Base-by-base conservation (phyloP, 2,888 invertebrate genomes). In the Panorpa germanica region DNA sequence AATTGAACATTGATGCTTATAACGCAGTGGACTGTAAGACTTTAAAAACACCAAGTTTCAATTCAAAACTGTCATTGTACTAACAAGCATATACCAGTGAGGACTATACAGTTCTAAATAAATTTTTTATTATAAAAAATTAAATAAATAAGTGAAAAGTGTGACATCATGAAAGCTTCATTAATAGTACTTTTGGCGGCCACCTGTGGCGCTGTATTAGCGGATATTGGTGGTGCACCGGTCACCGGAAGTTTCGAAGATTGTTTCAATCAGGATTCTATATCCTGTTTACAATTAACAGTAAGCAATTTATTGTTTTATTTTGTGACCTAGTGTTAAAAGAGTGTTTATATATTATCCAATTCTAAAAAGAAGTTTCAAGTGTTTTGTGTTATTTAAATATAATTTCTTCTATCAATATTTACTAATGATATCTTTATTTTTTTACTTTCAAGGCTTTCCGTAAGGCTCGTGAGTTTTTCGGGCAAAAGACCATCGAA, bases 251-350 rank as follows among this genome's bases (percentile, higher is more conserved):
- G 41, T 39, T 50, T 65, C 41, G 55, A 63, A 41, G 59, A 63
- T 40, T 70, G 70, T 44, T 52, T 68, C 37, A 53, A 59, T 40
- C 57, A 60, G 45, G 69, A 70, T 52, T 68, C 69, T 34, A 68
- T 70, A 38, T 62, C 66, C 40, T 70, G 70, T 52, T 51, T 69
- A 35, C 70, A 70, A 51, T 53, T 61, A 43, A 59, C 59, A 55
- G 59, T 57, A 52, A 49, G 55, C 26, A 22, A 10, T 17, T 10
- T 21, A 19, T 28, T 16, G 14, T 29, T 12, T 12, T n/a, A n/a
- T n/a, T n/a, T n/a, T n/a, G n/a, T n/a, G n/a, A n/a, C n/a, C n/a
- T n/a, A n/a, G n/a, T n/a, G n/a, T n/a, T n/a, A n/a, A n/a, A n/a
- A n/a, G n/a, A n/a, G n/a, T n/a, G n/a, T n/a, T n/a, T n/a, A n/a